Evolutionary conservation across 2,888 invertebrate genomes (phyloP), one percentile per base, ranked within the genome.

Genomic region (Galeopsomyia nigrocyanea): DNA sequence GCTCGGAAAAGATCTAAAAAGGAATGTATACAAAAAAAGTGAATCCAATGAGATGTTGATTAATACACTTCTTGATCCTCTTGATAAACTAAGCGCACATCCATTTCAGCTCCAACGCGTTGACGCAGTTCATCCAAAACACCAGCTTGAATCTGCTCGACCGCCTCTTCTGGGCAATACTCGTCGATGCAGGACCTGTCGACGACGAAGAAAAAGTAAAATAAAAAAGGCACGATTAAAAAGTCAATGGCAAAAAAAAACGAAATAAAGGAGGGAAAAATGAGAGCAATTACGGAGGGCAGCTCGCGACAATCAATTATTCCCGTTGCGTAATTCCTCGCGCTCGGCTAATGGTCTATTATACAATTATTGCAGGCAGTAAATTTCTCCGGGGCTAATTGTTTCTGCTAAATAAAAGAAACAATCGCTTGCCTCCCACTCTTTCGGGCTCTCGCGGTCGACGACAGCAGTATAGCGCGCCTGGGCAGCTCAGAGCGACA

Each of bases 161-260:
- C 96, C 86, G 94, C 93, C 82, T 94, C 90, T 19, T 90, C 87
- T 0, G 97, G 97, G 80, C 96, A 96, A 83, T 97, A 97, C 77
- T 95, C 96, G 82, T 97, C 97, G 55, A 92, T 91, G 62, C 94
- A 93, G 0, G 96, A 97, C 80, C 96, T 85, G 75, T 21, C 26
- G 13, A 39, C 7, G 5, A 39, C n/a, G 39, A 39, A 39, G 39
- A 39, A 13, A 63, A 21, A 26, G 68, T n/a, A 50, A 87, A 79
- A 62, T 78, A 56, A 53, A 70, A 65, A 21, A 61, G 14, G 26
- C 13, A 69, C 14, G 49, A 61, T 31, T 60, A 66, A 69, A 75
- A 57, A 56, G 68, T 39, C 61, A 62, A 71, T 49, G 64, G 68
- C 68, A 61, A 73, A 68, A 47, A 55, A 57, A 69, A 63, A 55